Conservation (phyloP, 2,888 invertebrate genomes). For the Biston stratarius region DNA sequence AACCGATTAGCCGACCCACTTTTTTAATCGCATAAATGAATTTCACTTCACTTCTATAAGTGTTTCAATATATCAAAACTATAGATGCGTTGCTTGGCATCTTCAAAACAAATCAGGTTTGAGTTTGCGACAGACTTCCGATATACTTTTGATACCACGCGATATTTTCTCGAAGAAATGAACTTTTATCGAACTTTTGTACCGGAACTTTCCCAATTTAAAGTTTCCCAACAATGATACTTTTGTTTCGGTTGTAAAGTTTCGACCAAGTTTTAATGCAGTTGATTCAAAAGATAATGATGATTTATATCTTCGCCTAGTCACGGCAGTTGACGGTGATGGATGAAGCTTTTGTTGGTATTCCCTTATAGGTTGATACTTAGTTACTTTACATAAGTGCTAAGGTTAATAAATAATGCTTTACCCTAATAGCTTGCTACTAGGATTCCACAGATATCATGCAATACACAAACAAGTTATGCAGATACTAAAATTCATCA, state of each 20-base stretch:
- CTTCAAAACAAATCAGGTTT: neutral
- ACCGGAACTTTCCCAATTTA: slow-evolving; percentile 51
- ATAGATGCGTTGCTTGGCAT: neutral
- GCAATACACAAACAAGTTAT: too few species aligned
- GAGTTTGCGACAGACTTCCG: slow-evolving; percentile 8
- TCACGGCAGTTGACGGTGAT: slow-evolving; percentile 23
- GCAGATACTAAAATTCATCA: too few species aligned
- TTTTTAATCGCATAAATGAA: too few species aligned
- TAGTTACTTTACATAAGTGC: neutral
- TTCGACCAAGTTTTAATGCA: slow-evolving; percentile 35
- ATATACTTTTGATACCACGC: slow-evolving; percentile 42
- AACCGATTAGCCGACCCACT: too few species aligned
- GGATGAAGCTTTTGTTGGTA: neutral
- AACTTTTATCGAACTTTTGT: slow-evolving; percentile 28
- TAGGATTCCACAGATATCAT: too few species aligned
- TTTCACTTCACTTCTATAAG: too few species aligned
- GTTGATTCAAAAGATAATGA: slow-evolving; percentile 32
- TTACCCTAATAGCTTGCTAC: too few species aligned
- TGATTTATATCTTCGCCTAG: slow-evolving; percentile 25
- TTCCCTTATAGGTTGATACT: neutral
- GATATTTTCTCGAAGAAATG: slow-evolving; percentile 38
- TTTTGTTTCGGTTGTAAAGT: slow-evolving; percentile 39
- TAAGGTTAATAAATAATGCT: neutral
- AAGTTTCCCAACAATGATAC: slow-evolving; percentile 30
- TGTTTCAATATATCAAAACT: neutral